Evolutionary conservation across 1,140 invertebrate species (phyloP).

Genomic region (Caerostris extrusa): DNA sequence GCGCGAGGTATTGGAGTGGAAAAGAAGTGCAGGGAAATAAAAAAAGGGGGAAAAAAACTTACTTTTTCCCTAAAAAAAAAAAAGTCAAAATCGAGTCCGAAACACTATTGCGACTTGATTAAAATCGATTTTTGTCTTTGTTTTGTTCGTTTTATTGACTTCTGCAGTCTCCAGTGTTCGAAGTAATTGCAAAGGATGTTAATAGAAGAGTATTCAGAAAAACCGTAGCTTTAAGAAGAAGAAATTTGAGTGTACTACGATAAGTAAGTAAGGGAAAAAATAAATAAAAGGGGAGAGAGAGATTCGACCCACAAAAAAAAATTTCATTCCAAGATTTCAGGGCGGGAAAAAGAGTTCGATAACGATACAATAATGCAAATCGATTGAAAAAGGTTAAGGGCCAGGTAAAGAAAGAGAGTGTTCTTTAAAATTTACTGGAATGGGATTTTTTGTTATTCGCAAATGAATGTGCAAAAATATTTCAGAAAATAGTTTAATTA

Average conservation of each 20-base stretch:
- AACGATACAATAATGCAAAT: conserved; percentile 48
- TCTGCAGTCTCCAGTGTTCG: conserved; percentile 19
- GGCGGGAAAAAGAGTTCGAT: conserved; percentile 4
- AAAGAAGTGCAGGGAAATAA: neutral
- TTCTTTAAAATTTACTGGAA: neutral
- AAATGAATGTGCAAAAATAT: no score
- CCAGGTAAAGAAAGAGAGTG: neutral
- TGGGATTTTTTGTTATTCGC: no score
- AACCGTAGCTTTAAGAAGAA: conserved; percentile 2
- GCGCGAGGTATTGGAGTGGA: neutral
- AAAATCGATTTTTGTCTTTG: conserved; percentile 61
- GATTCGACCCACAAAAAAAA: neutral
- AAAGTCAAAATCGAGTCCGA: neutral
- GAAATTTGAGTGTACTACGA: conserved; percentile 13
- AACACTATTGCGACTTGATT: conserved; percentile 62
- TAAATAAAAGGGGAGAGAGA: neutral
- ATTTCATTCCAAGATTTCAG: neutral
- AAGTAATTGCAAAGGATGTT: conserved; percentile 48
- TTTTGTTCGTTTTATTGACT: conserved; percentile 51
- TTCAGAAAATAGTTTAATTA: no score
- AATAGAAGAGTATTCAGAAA: conserved; percentile 35
- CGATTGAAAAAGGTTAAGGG: neutral
- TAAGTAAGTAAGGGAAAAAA: neutral
- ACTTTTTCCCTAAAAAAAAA: neutral
- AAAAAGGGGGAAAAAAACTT: neutral